A percentile compares a stretch with the other conserved stretches of the same genome.
Evolutionary conservation across 2,113 vertebrate genomes (phyloP).

Genomic region (Halcyon malimbica): DNA sequence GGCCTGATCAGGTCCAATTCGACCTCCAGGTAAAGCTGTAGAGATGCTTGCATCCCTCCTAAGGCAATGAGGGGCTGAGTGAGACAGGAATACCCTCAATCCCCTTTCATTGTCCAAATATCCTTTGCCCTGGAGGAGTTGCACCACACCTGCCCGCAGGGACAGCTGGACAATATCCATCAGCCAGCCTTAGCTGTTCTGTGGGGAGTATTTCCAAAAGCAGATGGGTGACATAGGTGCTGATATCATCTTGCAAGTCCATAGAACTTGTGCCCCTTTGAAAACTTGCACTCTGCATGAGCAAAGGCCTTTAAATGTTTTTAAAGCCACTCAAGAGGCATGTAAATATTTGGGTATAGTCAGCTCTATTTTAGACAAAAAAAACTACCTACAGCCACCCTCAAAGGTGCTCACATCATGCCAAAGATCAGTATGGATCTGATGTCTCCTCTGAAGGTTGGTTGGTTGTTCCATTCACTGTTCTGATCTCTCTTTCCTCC

Average conservation of each 20-base stretch:
- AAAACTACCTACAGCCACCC: not conserved
- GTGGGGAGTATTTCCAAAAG: not conserved
- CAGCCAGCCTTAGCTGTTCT: not conserved
- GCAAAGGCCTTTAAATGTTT: not conserved
- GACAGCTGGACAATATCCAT: not conserved
- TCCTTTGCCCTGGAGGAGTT: not conserved
- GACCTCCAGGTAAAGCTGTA: not conserved
- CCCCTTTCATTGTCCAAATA: conserved; percentile 19
- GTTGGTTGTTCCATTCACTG: not conserved
- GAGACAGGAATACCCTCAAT: conserved; percentile 37
- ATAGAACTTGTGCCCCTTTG: not conserved
- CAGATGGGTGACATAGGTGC: not conserved
- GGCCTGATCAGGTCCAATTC: not conserved
- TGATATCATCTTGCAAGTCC: not conserved
- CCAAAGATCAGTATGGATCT: not conserved
- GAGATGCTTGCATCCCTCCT: not conserved
- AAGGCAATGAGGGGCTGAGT: not conserved
- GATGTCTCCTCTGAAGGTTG: not conserved
- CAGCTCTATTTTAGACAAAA: conserved; percentile 23
- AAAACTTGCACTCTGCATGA: not conserved
- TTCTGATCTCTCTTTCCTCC: not conserved
- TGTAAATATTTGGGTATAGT: conserved; percentile 10
- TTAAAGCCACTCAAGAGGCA: not conserved
- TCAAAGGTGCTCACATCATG: not conserved
- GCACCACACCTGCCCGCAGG: not conserved